These are phyloP conservation scores for Taurulus bubalis DNA, from an alignment of 2,113 vertebrate species.

Conservation along the genomic window DNA sequence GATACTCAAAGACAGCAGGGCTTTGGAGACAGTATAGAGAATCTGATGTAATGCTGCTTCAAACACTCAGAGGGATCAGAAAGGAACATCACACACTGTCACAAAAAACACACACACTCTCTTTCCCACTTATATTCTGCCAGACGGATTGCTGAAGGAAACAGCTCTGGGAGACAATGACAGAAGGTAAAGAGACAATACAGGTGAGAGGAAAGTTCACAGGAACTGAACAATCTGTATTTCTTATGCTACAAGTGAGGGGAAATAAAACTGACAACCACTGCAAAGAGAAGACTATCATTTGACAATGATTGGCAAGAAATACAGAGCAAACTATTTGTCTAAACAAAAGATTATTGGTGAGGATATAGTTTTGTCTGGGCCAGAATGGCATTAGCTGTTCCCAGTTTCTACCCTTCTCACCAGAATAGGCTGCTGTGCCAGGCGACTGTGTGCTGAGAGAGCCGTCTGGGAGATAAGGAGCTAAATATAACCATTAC, in stretches of 20 bases:
- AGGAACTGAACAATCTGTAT: constrained; percentile 18
- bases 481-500: constrained; percentile 78
- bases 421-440: constrained; percentile 53
- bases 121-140: constrained; percentile 49
- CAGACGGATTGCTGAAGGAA: constrained; percentile 55
- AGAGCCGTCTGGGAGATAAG: constrained; percentile 68
- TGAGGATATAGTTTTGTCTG: constrained; percentile 27
- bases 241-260: neutral
- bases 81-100: constrained; percentile 62
- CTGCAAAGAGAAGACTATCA: constrained; percentile 1
- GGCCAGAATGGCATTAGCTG: constrained; percentile 47
- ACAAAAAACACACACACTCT: constrained; percentile 29
- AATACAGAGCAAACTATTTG: neutral
- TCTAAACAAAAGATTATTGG: constrained; percentile 30
- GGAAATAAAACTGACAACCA: constrained; percentile 25
- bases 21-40: constrained; percentile 57
- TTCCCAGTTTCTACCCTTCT: constrained; percentile 52
- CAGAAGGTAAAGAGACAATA: constrained; percentile 34
- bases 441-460: constrained; percentile 60
- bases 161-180: constrained; percentile 41
- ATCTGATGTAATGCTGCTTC: constrained; percentile 75
- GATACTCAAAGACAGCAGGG: constrained; percentile 46
- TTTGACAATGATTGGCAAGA: constrained; percentile 4
- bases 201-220: constrained; percentile 34
- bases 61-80: constrained; percentile 69